phyloP scores from a whole-genome alignment of 2,113 vertebrate genomes.

The Odocoileus hemionus region DNA sequence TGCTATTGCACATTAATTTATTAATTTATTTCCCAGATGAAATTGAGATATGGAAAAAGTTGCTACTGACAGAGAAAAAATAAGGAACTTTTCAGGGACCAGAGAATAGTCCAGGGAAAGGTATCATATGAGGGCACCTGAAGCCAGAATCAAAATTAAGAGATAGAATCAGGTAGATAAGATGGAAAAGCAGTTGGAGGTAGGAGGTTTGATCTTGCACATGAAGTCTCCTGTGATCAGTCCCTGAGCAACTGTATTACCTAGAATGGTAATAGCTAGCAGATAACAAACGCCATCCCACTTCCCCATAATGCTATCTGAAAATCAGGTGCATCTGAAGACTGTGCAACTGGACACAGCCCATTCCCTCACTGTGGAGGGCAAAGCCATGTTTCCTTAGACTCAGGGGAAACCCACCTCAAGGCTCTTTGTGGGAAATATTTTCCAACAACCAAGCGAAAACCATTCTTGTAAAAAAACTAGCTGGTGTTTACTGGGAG shows the following conservation, averaged over 20 bases:
- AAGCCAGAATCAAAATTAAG: neutral
- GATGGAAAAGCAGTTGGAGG: neutral
- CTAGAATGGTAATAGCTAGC: neutral
- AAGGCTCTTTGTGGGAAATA: neutral
- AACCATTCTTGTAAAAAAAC: neutral
- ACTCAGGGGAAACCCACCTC: neutral
- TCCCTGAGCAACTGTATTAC: neutral
- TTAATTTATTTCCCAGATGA: neutral
- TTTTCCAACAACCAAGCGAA: neutral
- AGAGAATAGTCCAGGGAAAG: neutral
- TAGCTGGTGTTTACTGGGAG: neutral
- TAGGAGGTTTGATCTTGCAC: neutral
- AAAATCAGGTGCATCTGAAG: neutral
- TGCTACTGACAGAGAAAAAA: neutral
- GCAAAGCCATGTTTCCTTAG: neutral
- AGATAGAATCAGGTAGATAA: neutral
- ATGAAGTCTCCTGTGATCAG: neutral
- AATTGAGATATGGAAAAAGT: neutral
- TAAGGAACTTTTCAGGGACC: neutral
- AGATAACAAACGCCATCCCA: neutral
- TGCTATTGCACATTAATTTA: neutral
- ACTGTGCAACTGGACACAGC: neutral
- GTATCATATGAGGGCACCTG: neutral
- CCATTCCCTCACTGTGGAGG: neutral
- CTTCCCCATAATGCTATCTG: neutral